Evolutionary conservation across 2,888 invertebrate genomes (phyloP), one percentile per base, ranked within the genome.

Genomic region (Alloscopus bannaensis): DNA sequence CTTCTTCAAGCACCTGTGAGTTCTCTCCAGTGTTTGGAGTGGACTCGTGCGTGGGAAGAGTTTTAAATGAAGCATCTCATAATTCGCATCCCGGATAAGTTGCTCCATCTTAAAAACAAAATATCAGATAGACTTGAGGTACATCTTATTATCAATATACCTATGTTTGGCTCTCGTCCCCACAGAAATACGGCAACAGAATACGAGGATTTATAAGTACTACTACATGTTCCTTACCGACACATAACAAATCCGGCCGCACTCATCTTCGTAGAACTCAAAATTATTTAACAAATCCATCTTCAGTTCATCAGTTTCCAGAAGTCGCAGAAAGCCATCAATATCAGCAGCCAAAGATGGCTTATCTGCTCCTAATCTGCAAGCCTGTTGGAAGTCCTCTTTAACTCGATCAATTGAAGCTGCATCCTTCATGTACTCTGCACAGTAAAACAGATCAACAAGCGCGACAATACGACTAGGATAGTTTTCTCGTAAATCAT

Each of bases 311-410:
- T 3, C 11, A 22, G 22, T 8, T 4, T 20, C 42, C 6, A 62
- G 45, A 26, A 18, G 8, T 20, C 26, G 11, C 11, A 70, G 59
- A n/a, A 70, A 73, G 8, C 24, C 26, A 0, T 6, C 6, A 6
- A 83, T 59, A 36, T 83, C 83, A 0, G 62, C 36, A 45, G 42
- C 65, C 20, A 73, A 83, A 0, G 77, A 83, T 16, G 80, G 83
- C 18, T 80, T 81, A 18, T 65, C 66, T 11, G 45, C 59, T 1
- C 59, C 64, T 18, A 40, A 71, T 2, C 26, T 16, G n/a, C 57
- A n/a, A 0, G 45, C 65, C 31, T 50, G 24, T 16, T 26, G 4
- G 3, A 78, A n/a, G 18, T 78, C 59, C 2, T 45, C 55, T n/a
- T 26, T 8, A 3, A 55, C 4, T 13, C 68, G 52, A 45, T 6